A percentile compares a stretch with the other conserved stretches of the same genome.
Conservation (phyloP, 2,113 vertebrate species). For the Cavia porcellus region DNA sequence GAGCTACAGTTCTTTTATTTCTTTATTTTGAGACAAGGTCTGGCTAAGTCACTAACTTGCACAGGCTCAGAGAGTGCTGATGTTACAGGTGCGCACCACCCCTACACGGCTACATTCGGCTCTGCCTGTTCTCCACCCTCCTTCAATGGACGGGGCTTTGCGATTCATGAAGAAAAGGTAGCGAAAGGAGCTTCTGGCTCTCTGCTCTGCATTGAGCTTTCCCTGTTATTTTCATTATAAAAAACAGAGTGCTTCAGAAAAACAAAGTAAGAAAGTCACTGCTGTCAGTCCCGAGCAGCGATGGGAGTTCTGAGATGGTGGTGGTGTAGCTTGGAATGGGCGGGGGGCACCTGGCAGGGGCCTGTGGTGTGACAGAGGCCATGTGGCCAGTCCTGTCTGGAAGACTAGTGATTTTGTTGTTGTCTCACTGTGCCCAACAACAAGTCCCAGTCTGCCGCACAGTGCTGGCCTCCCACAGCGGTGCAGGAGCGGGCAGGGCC, state of each 20-base stretch:
- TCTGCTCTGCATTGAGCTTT: not conserved
- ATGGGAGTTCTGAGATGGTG: not conserved
- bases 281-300: not conserved
- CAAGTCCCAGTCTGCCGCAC: constrained; percentile 93
- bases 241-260: not conserved
- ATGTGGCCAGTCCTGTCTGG: constrained; percentile 86
- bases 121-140: not conserved
- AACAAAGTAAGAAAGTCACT: not conserved
- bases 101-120: not conserved
- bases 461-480: constrained; percentile 76
- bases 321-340: rapidly evolving
- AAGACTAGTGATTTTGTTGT: constrained; percentile 96
- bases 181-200: not conserved
- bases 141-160: not conserved
- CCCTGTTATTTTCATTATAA: not conserved
- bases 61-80: too few relatives aligned
- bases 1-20: not conserved
- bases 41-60: not conserved
- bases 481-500: rapidly evolving
- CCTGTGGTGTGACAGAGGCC: not conserved
- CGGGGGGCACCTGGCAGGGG: rapidly evolving
- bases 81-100: not conserved
- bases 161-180: not conserved
- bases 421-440: constrained; percentile 88
- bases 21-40: not conserved